Evolutionary conservation across 2,113 vertebrate genomes (phyloP).

Genomic region (Varanus salvator): DNA sequence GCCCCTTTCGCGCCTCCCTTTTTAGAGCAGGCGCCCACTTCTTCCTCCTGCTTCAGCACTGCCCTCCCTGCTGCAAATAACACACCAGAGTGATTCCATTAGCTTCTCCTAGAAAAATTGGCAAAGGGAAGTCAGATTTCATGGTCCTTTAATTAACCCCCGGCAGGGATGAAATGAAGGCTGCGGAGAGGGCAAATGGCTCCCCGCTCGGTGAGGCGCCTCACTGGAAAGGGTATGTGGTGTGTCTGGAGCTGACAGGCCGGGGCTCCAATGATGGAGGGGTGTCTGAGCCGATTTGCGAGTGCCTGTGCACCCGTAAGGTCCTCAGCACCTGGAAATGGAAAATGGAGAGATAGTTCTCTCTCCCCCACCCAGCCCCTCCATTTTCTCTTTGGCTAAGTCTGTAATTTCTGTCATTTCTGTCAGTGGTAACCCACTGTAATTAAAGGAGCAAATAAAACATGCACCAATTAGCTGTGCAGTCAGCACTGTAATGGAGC

Average conservation of each 20-base stretch:
- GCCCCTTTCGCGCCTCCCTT: not conserved
- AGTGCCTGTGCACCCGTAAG: not conserved
- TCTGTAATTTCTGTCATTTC: constrained; percentile 37
- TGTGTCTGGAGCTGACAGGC: not conserved
- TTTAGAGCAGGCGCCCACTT: not conserved
- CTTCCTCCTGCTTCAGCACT: not conserved
- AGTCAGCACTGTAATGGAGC: constrained; percentile 23
- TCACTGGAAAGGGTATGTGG: constrained; percentile 8
- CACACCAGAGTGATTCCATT: constrained; percentile 39
- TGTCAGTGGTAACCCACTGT: constrained; percentile 36
- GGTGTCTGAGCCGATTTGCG: not conserved
- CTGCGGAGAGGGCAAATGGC: constrained; percentile 10
- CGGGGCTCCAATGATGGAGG: constrained; percentile 3
- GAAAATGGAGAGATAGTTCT: not conserved
- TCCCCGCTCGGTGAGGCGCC: not conserved
- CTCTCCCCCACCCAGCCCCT: not conserved
- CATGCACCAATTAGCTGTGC: constrained; percentile 32
- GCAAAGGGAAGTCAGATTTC: constrained; percentile 43
- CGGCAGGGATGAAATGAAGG: constrained; percentile 27
- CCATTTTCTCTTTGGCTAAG: constrained; percentile 34
- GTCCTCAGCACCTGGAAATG: not conserved
- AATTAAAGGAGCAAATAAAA: constrained; percentile 41
- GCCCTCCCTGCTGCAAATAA: constrained; percentile 19
- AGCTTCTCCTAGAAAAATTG: constrained; percentile 28
- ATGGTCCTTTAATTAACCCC: constrained; percentile 42